Evolutionary conservation across 2,113 vertebrate genomes (phyloP), one percentile per base, ranked within the genome.

Genomic region (Ceyx cyanopectus): DNA sequence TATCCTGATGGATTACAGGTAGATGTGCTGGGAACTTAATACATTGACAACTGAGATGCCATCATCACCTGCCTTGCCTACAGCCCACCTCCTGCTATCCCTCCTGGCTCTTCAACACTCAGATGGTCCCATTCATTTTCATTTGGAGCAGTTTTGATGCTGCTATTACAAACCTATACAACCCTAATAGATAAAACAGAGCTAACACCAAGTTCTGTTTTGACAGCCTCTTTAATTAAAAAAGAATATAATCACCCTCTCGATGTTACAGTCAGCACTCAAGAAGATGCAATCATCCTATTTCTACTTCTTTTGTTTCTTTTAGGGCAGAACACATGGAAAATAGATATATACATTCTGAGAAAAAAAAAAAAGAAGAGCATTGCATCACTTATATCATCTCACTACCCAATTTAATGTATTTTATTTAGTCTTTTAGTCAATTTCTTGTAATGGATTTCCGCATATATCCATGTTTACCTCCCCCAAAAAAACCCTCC

Each of bases 391-490:
- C 10, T 62, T 91, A 9, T 16, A 62, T 91, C 29, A 41, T 82
- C 24, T 18, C 37, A 14, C 40, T 83, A 57, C 51, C 73, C 79
- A 60, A 19, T 73, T 69, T 95, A 70, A 87, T 67, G 65, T 56
- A 79, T 91, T 84, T 91, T 27, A 89, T 83, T 94, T 90, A 48
- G 32, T 37, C 27, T 76, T 87, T 91, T 29, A 81, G 81, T 57
- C 21, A 58, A 62, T 54, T 32, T 67, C 32, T 61, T n/a, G 8
- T 77, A 93, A 94, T 81, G 89, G 21, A 67, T 80, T 94, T 41
- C 27, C 18, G 23, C 46, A 48, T 37, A 37, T 10, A 37, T 37
- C 37, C 37, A 37, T 10, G 37, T 37, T 37, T 37, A 10, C 37
- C 46, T 8, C 17, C 46, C 18, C 21, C 22, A 50, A 46, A 22